Base-by-base conservation (phyloP, 2,113 vertebrate species). In the Aythya baeri region DNA sequence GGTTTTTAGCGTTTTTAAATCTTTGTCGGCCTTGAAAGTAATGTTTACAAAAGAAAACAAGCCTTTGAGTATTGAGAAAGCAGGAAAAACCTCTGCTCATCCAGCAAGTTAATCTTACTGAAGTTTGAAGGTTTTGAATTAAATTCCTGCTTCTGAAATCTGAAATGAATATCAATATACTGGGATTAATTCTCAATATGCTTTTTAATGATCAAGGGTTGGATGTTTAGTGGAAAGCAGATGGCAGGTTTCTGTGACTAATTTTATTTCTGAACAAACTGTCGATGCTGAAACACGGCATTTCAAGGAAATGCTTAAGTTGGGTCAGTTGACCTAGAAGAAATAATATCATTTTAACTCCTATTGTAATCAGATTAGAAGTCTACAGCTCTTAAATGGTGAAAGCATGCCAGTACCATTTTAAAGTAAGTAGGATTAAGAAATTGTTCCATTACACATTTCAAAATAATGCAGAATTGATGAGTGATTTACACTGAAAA, bases 331-430 rank as follows among this genome's bases (percentile, higher is more conserved):
- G 80, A 77, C 78, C 70, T 77, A 75, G 44, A 75, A 94, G 72
- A 85, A 89, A 46, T 91, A 96, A 83, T 91, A 88, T 46, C 57
- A 94, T 89, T 81, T 93, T 66, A 87, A 80, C 71, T 93, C 46
- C 29, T 85, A 1, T 54, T 96, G 83, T 75, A 89, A 79, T 94
- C 77, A 91, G 75, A 92, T 87, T 89, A 83, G 61, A 73, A 44
- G 65, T 72, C 52, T 76, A 9, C 62, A 57, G 77, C 74, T 96
- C 67, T 89, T 84, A 65, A 70, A 86, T 44, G 41, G 46, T 50
- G 88, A 88, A 88, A 81, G 70, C 10, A 0, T 79, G 88, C 83
- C 92, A 85, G 74, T 31, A 27, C 79, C 61, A 54, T 86, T 95
- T 91, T 65, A 66, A 93, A 96, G 91, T 82, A 66, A 76, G 63